These are phyloP conservation scores for Napeogenes inachia DNA, from an alignment of 2,888 invertebrate genomes.

Conservation along the genomic window DNA sequence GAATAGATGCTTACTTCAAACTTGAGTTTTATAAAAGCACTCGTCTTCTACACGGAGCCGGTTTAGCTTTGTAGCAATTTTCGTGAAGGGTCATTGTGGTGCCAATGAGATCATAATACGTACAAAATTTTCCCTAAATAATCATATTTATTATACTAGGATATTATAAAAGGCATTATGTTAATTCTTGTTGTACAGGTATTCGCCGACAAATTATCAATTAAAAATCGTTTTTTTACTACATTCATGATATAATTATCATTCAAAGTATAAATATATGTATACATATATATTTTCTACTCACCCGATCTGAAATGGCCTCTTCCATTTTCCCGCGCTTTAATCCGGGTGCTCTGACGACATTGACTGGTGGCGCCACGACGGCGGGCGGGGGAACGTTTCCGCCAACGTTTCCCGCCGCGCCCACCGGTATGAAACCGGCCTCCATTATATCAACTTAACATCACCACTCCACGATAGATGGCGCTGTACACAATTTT, in stretches of 20 bases:
- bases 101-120: no score
- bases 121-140: no score
- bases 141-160: no score
- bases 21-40: no score
- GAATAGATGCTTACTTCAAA: no score
- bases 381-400: slow-evolving; percentile 48
- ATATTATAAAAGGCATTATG: no score
- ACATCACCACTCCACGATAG: slow-evolving; percentile 49
- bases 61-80: no score
- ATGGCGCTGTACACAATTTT: slow-evolving; percentile 46
- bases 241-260: background rate
- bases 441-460: slow-evolving; percentile 65
- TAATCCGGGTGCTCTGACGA: slow-evolving; percentile 85
- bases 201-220: no score
- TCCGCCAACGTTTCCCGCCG: slow-evolving; percentile 39
- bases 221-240: background rate
- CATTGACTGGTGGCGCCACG: slow-evolving; percentile 77
- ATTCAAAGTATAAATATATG: background rate
- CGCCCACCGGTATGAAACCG: slow-evolving; percentile 66
- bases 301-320: slow-evolving; percentile 86
- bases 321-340: slow-evolving; percentile 89
- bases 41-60: no score
- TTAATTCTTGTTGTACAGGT: no score
- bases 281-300: slow-evolving; percentile 48
- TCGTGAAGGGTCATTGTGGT: no score